Base-by-base conservation (phyloP, 2,797 vertebrate genomes). In the Poecilia wingei region DNA sequence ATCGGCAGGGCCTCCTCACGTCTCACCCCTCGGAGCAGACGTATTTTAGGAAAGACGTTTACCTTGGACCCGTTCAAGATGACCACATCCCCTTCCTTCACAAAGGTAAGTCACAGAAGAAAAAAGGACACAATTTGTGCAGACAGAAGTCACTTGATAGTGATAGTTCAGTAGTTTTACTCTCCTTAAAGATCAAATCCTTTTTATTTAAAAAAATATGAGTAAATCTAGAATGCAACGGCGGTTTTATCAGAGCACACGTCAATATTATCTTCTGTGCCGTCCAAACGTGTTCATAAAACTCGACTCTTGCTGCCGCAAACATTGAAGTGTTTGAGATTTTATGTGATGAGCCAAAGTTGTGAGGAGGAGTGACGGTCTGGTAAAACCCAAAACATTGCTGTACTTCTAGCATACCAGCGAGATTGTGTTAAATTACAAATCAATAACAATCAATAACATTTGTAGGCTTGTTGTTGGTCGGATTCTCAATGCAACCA, bases 31-130 rank as follows among this genome's bases (percentile, higher is more conserved):
- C 83, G 6, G 95, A 97, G 83, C 95, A 96, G 90, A 94, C 93
- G 4, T 97, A 96, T 83, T 98, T 97, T 90, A 96, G 96, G 83
- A 95, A 95, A 1, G 95, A 97, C 16, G 86, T 96, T 51, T 95
- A 93, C 86, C 95, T 95, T 0, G 95, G 97, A 13, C 94, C 96
- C 0, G 96, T 98, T 0, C 97, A 98, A 83, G 98, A 99, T 0
- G 98, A 99, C 84, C 98, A 99, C 53, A 77, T 97, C 36, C 98
- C 98, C 13, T 99, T 99, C 93, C 95, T 97, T 55, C 95, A 93
- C 74, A 93, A 87, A 95, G 97, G 97, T 96, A 74, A 88, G 90
- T n/a, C 13, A 31, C 41, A 47, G 31, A 5, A 46, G 25, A 39
- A 3, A 28, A 5, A 31, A 28, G 28, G 7, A 41, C 7, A 59